Evolutionary conservation across 2,797 vertebrate genomes (phyloP), one percentile per base, ranked within the genome.

Genomic region (Psittacula derbiana): DNA sequence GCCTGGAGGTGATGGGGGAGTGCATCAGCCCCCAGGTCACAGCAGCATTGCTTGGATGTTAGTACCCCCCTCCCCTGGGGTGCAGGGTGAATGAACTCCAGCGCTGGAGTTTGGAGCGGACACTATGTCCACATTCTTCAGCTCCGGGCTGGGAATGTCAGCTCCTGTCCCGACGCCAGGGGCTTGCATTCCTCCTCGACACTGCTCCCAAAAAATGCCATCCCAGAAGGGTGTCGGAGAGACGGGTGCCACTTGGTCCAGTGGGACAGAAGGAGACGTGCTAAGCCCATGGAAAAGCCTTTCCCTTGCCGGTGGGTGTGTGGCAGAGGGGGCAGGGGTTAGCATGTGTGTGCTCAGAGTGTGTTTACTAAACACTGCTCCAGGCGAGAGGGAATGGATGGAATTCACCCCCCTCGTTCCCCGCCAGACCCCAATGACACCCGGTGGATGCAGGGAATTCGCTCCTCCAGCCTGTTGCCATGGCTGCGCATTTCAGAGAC

Each of bases 81-180:
- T 36, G 33, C 33, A 3, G 17, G 88, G 96, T 95, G 95, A 95
- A 90, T n/a, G 62, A 93, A 93, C 95, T 95, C 46, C 91, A 60
- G 93, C 0, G 16, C 92, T 89, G 50, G 87, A 96, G 90, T 74
- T 83, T 87, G 64, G 95, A 94, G 97, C 1, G 95, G 96, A 98
- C 98, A 95, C 93, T 36, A 20, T 97, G 97, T 97, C 95, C 98
- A 97, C 98, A 98, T 98, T 98, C 97, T 97, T 95, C 97, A 79
- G 90, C 73, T 19, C 8, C 24, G 87, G 85, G 36, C 76, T 40
- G 21, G 97, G 98, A 98, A 98, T 97, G 97, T 95, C 92, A 95
- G 92, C 86, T 84, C 31, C 87, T 96, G 95, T 97, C 92, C 75
- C 3, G 15, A 43, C 38, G 97, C 97, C 98, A 98, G 93, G 91